A percentile compares a stretch with the other conserved stretches of the same genome.
Evolutionary conservation across 2,888 invertebrate genomes (phyloP).

Genomic region (Parasteatoda lunata): DNA sequence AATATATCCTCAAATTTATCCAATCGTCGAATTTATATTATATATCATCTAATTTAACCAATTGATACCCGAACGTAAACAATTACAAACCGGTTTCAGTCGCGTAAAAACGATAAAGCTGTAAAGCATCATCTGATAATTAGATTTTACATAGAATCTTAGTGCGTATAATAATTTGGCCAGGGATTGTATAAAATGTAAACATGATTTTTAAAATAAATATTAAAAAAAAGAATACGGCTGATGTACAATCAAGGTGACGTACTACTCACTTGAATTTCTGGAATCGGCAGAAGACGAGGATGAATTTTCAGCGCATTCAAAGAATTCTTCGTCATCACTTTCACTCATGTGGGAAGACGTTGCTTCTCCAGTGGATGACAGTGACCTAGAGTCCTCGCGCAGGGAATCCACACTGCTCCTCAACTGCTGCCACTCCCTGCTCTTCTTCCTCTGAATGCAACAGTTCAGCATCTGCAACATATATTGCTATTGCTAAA

Average conservation of each 20-base stretch:
- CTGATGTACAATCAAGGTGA: not conserved
- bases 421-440: constrained; percentile 71
- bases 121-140: too few relatives aligned
- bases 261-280: constrained; percentile 1
- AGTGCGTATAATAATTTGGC: too few relatives aligned
- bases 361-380: constrained; percentile 3
- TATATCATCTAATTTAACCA: too few relatives aligned
- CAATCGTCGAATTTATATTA: too few relatives aligned
- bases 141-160: too few relatives aligned
- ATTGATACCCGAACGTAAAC: too few relatives aligned
- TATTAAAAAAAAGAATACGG: not conserved
- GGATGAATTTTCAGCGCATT: constrained; percentile 72
- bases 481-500: too few relatives aligned
- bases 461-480: constrained; percentile 79
- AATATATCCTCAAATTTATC: too few relatives aligned
- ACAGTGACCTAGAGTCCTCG: not conserved
- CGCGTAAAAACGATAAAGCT: too few relatives aligned
- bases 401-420: constrained; percentile 8
- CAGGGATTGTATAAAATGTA: not conserved
- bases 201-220: not conserved
- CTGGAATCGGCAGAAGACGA: constrained; percentile 21
- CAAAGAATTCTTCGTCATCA: constrained; percentile 86
- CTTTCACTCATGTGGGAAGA: constrained; percentile 67
- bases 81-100: too few relatives aligned
- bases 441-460: constrained; percentile 76